These are phyloP conservation scores for Garrulus glandarius DNA, from an alignment of 2,797 vertebrate genomes.

Conservation along the genomic window DNA sequence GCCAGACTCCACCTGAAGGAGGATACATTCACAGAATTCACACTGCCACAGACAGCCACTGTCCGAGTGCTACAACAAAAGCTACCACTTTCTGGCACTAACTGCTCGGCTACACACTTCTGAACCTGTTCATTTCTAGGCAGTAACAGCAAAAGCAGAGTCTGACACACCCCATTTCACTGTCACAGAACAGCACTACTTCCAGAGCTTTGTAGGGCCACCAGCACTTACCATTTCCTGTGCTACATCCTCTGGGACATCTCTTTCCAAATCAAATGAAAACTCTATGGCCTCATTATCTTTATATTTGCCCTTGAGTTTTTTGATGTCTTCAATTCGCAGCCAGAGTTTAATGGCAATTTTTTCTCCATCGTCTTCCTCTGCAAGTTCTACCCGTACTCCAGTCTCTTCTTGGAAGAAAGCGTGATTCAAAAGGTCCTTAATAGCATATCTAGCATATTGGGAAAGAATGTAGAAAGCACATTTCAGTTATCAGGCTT, in stretches of 20 bases:
- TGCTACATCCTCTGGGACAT: slow-evolving; percentile 96
- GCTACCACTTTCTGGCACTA: not conserved
- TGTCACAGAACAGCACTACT: not conserved
- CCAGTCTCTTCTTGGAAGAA: slow-evolving; percentile 99
- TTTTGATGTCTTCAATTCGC: slow-evolving; percentile 96
- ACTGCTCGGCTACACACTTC: not conserved
- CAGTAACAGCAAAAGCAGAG: not conserved
- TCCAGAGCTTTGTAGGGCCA: not conserved
- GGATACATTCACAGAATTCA: slow-evolving; percentile 24
- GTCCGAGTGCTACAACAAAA: not conserved
- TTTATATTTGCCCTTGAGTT: slow-evolving; percentile 98
- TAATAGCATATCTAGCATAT: slow-evolving; percentile 89
- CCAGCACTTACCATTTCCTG: slow-evolving; percentile 93
- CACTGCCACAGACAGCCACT: not conserved
- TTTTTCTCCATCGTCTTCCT: slow-evolving; percentile 99
- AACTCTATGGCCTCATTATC: slow-evolving; percentile 99
- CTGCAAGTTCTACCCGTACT: slow-evolving; percentile 95
- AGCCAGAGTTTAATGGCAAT: slow-evolving; percentile 98
- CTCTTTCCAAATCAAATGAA: slow-evolving; percentile 95
- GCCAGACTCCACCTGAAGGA: slow-evolving; percentile 91
- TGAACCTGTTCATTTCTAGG: not conserved
- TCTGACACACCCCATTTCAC: not conserved
- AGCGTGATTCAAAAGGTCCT: slow-evolving; percentile 96
- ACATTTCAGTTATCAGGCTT: not conserved
- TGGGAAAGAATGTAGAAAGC: not conserved